A percentile compares a stretch with the other conserved stretches of the same genome.
Conservation (phyloP, 37 sponge, comb jelly and placozoan species). For the Hormiphora californensis region DNA sequence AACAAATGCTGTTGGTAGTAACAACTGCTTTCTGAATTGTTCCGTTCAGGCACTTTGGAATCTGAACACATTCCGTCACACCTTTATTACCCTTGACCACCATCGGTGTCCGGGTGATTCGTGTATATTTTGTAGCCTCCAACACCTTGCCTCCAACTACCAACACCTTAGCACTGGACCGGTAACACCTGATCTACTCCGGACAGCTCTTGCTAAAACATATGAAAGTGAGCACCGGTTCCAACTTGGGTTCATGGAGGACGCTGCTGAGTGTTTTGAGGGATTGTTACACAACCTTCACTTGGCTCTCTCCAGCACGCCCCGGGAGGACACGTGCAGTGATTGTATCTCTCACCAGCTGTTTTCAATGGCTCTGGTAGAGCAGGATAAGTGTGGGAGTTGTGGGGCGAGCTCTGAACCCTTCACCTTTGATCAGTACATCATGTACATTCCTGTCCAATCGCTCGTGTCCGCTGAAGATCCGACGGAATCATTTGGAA, state of each 20-base stretch:
- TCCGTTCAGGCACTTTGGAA: constrained; percentile 40
- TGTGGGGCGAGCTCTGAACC: constrained; percentile 26
- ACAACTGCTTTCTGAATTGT: constrained; percentile 54
- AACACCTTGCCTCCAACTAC: constrained; percentile 13
- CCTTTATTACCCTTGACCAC: constrained; percentile 1
- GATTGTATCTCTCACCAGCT: constrained; percentile 20
- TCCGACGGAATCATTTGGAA: not conserved
- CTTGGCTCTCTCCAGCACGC: not conserved
- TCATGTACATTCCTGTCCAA: not conserved
- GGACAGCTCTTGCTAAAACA: constrained; percentile 21
- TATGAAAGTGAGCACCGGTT: constrained; percentile 19
- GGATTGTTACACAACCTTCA: constrained; percentile 3
- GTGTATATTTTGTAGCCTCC: constrained; percentile 42
- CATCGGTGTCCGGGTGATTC: constrained; percentile 7
- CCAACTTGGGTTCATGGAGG: constrained; percentile 49
- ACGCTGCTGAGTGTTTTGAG: constrained; percentile 48
- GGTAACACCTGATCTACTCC: constrained; percentile 4
- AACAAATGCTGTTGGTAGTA: not conserved
- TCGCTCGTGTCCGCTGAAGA: not conserved
- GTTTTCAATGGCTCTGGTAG: constrained; percentile 37
- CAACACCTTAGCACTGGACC: constrained; percentile 20
- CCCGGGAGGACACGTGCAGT: not conserved
- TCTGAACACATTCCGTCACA: not conserved
- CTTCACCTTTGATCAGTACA: constrained; percentile 35
- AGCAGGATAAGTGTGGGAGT: constrained; percentile 17